A percentile compares a stretch with the other conserved stretches of the same genome.
These are phyloP conservation scores for Calliphora vicina DNA, from an alignment of 1,140 invertebrate species.

Conservation along the genomic window DNA sequence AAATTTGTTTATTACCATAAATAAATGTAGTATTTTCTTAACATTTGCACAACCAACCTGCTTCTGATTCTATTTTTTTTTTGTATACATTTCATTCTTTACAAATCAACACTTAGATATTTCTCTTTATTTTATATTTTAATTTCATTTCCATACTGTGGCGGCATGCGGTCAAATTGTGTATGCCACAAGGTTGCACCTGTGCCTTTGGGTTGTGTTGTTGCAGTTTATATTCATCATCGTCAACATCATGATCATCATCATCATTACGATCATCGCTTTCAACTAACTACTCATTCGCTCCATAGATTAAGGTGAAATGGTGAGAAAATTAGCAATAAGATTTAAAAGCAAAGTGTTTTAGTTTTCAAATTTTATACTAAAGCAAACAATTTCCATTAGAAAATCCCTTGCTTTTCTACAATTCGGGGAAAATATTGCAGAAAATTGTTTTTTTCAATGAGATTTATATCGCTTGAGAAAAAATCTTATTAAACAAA, in stretches of 20 bases:
- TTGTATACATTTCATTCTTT: not conserved
- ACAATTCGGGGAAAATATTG: not conserved
- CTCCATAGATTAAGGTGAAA: not conserved
- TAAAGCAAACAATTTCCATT: not conserved
- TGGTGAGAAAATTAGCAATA: slow-evolving; percentile 1
- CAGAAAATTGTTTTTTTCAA: too few species aligned
- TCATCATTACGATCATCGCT: not conserved
- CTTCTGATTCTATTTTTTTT: not conserved
- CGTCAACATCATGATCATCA: not conserved
- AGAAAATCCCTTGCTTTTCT: not conserved
- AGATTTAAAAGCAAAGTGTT: not conserved
- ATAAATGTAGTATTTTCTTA: too few species aligned
- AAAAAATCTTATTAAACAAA: slow-evolving; percentile 10
- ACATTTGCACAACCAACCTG: not conserved
- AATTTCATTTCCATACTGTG: not conserved
- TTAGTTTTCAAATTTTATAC: not conserved
- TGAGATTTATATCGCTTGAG: not conserved
- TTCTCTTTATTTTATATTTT: not conserved
- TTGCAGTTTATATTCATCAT: not conserved
- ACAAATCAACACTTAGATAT: not conserved
- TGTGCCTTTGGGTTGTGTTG: not conserved
- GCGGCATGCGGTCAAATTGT: slow-evolving; percentile 7
- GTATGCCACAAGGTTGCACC: not conserved
- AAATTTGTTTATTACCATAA: too few species aligned
- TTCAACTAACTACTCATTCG: not conserved